phyloP scores from a whole-genome alignment of 2,113 vertebrate genomes.

The Calonectris borealis region DNA sequence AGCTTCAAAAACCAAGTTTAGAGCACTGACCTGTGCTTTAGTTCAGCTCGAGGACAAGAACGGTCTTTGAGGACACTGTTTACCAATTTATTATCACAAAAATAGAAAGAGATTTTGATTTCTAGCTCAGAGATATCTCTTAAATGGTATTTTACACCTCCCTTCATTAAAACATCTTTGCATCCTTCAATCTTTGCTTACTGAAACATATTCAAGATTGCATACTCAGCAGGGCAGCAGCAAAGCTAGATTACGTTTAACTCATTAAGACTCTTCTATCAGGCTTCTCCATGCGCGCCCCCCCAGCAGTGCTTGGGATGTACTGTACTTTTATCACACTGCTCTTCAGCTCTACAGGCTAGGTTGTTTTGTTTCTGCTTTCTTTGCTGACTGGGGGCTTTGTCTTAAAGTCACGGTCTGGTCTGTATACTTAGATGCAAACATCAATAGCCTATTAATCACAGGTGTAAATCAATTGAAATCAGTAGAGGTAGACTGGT shows the following conservation, averaged over 20 bases:
- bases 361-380: background rate
- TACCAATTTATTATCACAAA: background rate
- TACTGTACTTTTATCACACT: background rate
- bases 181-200: background rate
- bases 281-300: background rate
- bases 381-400: background rate
- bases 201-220: background rate
- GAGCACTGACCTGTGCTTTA: background rate
- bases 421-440: background rate
- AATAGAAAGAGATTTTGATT: background rate
- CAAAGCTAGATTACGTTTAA: background rate
- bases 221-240: background rate
- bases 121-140: background rate
- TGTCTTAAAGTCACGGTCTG: background rate
- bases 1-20: background rate
- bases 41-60: background rate
- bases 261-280: background rate
- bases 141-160: background rate
- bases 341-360: background rate
- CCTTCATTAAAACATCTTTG: background rate
- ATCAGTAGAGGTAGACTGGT: background rate
- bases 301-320: background rate
- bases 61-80: background rate
- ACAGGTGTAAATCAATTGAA: background rate
- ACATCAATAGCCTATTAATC: background rate